Evolutionary conservation across 2,888 invertebrate genomes (phyloP), one percentile per base, ranked within the genome.

Genomic region (Cryptocephalus moraei): DNA sequence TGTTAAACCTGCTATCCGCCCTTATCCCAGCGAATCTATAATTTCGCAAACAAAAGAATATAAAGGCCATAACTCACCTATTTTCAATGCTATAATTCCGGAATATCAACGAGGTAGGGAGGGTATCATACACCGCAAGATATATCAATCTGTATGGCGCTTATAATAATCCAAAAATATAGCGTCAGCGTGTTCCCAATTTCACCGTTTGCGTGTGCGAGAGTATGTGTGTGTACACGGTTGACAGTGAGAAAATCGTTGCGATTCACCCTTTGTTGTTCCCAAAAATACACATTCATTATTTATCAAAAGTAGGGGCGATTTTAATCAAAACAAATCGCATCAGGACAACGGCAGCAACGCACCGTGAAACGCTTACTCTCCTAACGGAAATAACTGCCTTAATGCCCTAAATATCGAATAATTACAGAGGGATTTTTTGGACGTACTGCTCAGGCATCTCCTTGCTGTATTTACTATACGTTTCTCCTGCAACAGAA

Each of bases 291-390:
- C 36, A 63, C 64, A 64, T 65, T 65, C 64, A 65, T 65, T 65
- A 65, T 64, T 64, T 63, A 65, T 65, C 62, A 63, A 62, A 65
- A 63, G 62, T 61, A 62, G 46, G 49, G 46, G 42, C 49, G 46
- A 47, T 49, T 60, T 63, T 65, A 65, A 66, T 66, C 66, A 66
- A 65, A 66, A 66, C 66, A 66, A 65, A 66, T 66, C 66, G 66
- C 62, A 62, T 58, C 36, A 36, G 36, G 11, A 11, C 62, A 54
- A 57, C 56, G 34, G 36, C 22, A 34, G 22, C 22, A 22, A 6
- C 22, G 22, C 22, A 22, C 22, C 22, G 22, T 22, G 6, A 22
- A 22, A 22, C 61, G 62, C 65, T 64, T 63, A 63, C 62, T 65
- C 63, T 62, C 65, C 65, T 62, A 61, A 55, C 52, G 56, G 57